These are phyloP conservation scores for Nymphicus hollandicus DNA, from an alignment of 2,113 vertebrate species.

Conservation along the genomic window DNA sequence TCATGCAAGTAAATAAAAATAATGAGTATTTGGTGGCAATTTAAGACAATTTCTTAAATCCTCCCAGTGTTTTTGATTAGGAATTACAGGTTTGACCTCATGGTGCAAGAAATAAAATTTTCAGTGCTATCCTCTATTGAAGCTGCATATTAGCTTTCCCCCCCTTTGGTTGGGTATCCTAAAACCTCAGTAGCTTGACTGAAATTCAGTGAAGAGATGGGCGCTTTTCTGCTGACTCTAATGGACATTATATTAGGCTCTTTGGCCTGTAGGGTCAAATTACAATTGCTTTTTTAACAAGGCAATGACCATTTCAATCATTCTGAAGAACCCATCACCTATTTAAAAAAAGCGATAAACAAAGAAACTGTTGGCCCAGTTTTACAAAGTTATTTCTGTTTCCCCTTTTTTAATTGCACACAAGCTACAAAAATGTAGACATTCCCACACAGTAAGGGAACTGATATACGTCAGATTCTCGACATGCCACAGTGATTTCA, in stretches of 20 bases:
- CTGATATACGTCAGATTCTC: not conserved
- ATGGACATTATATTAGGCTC: not conserved
- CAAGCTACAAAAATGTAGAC: constrained; percentile 2
- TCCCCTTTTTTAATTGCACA: not conserved
- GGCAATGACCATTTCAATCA: not conserved
- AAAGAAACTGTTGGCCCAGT: not conserved
- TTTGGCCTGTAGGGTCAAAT: not conserved
- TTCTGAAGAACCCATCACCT: not conserved
- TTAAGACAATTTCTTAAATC: not conserved
- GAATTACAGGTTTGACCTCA: not conserved
- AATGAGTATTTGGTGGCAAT: not conserved
- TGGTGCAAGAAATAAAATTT: not conserved
- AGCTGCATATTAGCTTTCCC: not conserved
- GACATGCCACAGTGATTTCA: not conserved
- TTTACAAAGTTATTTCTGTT: not conserved
- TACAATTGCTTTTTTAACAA: not conserved
- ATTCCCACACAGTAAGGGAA: not conserved
- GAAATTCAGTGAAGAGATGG: not conserved
- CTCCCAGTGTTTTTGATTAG: not conserved
- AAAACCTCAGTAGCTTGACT: not conserved
- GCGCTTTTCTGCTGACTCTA: not conserved
- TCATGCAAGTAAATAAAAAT: not conserved
- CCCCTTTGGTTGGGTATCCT: rapidly evolving
- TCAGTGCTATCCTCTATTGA: not conserved
- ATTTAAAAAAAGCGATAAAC: not conserved